These are phyloP conservation scores for Tachina grossa DNA, from an alignment of 2,888 invertebrate genomes.

Conservation along the genomic window DNA sequence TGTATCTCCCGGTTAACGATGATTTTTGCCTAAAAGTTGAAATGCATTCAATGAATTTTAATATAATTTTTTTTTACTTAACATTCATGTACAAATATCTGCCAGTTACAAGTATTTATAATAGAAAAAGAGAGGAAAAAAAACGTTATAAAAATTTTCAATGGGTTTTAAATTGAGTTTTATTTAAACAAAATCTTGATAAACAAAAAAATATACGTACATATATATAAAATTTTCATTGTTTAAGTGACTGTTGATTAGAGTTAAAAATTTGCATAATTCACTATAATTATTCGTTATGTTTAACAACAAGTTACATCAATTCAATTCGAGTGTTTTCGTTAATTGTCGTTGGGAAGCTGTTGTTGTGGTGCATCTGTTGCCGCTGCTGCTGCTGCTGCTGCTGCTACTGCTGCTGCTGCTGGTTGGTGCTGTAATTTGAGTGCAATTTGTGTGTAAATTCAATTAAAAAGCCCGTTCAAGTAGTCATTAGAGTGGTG, in stretches of 20 bases:
- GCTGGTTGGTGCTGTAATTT: slow-evolving; percentile 19
- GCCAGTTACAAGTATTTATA: slow-evolving; percentile 26
- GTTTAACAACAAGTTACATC: slow-evolving; percentile 58
- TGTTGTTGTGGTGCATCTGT: slow-evolving; percentile 1
- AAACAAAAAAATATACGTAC: background rate
- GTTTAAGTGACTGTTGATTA: slow-evolving; percentile 62
- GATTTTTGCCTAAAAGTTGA: slow-evolving; percentile 10
- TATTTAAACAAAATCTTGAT: slow-evolving; percentile 48
- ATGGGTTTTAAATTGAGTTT: slow-evolving; percentile 39
- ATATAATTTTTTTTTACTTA: slow-evolving; percentile 15
- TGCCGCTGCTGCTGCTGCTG: background rate
- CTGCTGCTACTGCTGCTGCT: slow-evolving; percentile 6
- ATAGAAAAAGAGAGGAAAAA: background rate
- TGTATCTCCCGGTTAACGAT: slow-evolving; percentile 51
- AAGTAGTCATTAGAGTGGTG: slow-evolving; percentile 15
- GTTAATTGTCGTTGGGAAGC: slow-evolving; percentile 19
- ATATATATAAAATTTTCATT: slow-evolving; percentile 16
- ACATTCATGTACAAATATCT: slow-evolving; percentile 24
- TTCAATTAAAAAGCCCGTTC: slow-evolving; percentile 25
- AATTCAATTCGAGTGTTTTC: slow-evolving; percentile 53
- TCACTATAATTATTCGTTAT: slow-evolving; percentile 51
- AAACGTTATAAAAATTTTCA: slow-evolving; percentile 21
- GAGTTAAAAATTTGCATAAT: slow-evolving; percentile 62
- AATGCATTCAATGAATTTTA: slow-evolving; percentile 51
- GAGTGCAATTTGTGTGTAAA: slow-evolving; percentile 41